Evolutionary conservation across 2,113 vertebrate genomes (phyloP), one percentile per base, ranked within the genome.

Genomic region (Vanacampus margaritifer): DNA sequence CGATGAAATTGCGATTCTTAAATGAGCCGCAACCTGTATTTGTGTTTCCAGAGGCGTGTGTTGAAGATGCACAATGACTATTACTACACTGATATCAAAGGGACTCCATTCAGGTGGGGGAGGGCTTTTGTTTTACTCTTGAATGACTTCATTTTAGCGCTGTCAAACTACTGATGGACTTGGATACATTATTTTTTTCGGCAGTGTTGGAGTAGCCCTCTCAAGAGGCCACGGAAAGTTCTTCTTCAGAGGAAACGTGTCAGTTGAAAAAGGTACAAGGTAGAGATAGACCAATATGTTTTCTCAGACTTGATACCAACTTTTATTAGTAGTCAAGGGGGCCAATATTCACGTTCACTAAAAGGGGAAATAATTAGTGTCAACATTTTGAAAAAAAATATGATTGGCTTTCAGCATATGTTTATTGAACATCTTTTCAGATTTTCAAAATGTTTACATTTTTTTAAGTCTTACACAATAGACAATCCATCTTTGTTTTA

Each of bases 41-140:
- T 73, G 56, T 67, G 64, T 54, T 81, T 82, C 67, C 89, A 99
- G 97, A 97, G 96, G 84, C 95, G 97, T 51, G 95, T 99, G 65
- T 90, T 98, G 86, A 95, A 94, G 86, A 96, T 98, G 96, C 97
- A 96, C 92, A 98, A 98, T 89, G 97, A 99, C 91, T 99, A 99
- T 91, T 99, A 94, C 93, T 99, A 96, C 69, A 99, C 96, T 70
- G 96, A 98, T 91, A 98, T 98, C 91, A 97, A 95, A 92, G 97
- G 96, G 73, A 98, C 97, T 67, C 95, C 97, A 8, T 99, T 98
- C 93, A 99, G 97, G 97, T 98, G 93, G 64, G 43, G 96, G 95
- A 97, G 93, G 65, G 62, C 11, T 35, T 17, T 37, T 10, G 54
- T 56, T 60, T 2, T 48, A 36, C 60, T 72, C 51, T 39, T 4